Percentiles rank a stretch among this genome's conserved stretches.
These are phyloP conservation scores for Sebastiscus albofasciatus DNA, from an alignment of 2,797 vertebrate species.

Conservation along the genomic window DNA sequence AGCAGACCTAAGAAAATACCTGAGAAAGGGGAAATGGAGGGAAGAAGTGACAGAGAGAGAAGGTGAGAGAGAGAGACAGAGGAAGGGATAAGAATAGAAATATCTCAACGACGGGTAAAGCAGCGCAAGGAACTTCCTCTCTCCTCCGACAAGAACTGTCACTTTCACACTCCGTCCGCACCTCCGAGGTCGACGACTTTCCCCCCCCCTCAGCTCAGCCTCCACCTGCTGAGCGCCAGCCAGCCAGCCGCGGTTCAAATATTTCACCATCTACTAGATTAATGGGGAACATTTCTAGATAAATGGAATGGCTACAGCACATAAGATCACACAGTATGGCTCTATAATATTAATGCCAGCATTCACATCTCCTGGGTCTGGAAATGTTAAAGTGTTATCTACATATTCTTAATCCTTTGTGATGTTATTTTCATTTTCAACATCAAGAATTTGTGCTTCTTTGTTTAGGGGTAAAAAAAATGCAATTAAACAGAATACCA, in stretches of 20 bases:
- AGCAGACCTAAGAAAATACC: slow-evolving; percentile 36
- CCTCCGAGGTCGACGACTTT: background rate
- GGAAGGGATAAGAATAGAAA: slow-evolving; percentile 31
- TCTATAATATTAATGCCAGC: background rate
- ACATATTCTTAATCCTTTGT: background rate
- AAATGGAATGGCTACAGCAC: background rate
- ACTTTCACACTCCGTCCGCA: background rate
- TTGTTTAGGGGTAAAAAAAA: background rate
- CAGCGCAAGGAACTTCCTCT: background rate
- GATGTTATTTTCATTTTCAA: background rate
- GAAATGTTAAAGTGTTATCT: background rate
- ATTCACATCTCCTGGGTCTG: background rate
- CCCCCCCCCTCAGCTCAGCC: background rate
- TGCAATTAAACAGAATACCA: background rate
- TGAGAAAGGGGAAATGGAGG: slow-evolving; percentile 20
- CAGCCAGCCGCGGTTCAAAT: slow-evolving; percentile 12
- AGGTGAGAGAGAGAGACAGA: background rate
- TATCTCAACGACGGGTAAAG: background rate
- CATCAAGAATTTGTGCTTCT: background rate
- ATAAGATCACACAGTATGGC: background rate
- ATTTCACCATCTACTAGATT: background rate
- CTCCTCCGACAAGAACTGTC: slow-evolving; percentile 8
- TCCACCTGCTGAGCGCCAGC: slow-evolving; percentile 1
- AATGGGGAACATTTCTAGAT: slow-evolving; percentile 1
- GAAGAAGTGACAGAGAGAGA: background rate